Evolutionary conservation across 2,113 vertebrate genomes (phyloP), one percentile per base, ranked within the genome.

Genomic region (Gallinago jamesoni): DNA sequence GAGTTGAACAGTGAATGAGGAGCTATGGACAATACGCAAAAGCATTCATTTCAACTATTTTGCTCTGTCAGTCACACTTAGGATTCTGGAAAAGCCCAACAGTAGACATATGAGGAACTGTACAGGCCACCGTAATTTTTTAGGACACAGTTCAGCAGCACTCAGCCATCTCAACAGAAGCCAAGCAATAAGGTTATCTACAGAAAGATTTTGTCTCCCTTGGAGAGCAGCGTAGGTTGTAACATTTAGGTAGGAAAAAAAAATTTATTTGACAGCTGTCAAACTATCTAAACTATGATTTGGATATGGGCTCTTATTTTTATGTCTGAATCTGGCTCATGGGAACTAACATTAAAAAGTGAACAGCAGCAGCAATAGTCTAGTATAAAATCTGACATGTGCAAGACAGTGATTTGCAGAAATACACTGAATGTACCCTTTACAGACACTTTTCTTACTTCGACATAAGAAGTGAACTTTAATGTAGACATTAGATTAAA

Each of bases 21-120:
- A 90, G 75, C 55, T 83, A 83, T 5, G 41, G 76, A 93, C 60
- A 92, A 93, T 30, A 59, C 24, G 43, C n/a, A 93, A 86, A 90
- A 76, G 52, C 77, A 87, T 87, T 89, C 11, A 87, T 75, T 91
- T 84, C 52, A 89, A 79, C 84, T 95, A 72, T 94, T 92, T 87
- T 87, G 48, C 48, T 81, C 69, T 68, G 52, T 84, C 33, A 94
- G 4, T 60, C 35, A 91, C 28, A 37, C 45, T 74, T 91, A 78
- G 57, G 43, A 68, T 60, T 92, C 60, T 87, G 55, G 70, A 93
- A 93, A 27, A 89, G 64, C 16, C 73, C 73, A 87, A 66, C 31
- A 89, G 45, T 14, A 81, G 25, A 37, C 37, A 35, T 20, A 27
- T 9, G 15, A 73, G 45, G 41, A 55, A 70, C 80, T 83, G 35